Evolutionary conservation across 2,888 invertebrate species (phyloP).

Genomic region (Ennomos fuscantarius): DNA sequence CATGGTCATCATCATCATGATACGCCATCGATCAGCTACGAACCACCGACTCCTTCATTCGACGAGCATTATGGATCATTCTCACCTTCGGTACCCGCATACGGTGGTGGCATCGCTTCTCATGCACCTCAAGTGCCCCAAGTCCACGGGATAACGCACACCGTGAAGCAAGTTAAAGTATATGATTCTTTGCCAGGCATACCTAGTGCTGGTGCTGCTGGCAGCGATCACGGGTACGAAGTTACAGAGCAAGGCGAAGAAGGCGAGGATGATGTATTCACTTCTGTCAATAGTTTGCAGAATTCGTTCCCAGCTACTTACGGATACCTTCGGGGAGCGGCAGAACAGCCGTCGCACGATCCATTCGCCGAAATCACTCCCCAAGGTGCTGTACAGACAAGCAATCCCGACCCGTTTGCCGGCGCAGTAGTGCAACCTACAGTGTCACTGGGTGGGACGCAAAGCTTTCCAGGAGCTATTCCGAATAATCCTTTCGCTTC

Average conservation of each 20-base stretch:
- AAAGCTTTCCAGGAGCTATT: constrained; percentile 54
- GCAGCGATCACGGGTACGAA: constrained; percentile 63
- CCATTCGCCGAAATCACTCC: constrained; percentile 58
- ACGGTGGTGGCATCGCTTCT: constrained; percentile 46
- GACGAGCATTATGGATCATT: constrained; percentile 62
- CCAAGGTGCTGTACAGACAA: constrained; percentile 53
- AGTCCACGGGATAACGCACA: constrained; percentile 61
- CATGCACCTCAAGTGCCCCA: constrained; percentile 49
- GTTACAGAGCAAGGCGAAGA: constrained; percentile 75
- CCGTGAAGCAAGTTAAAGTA: constrained; percentile 76
- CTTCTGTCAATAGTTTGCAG: constrained; percentile 64
- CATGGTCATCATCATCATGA: constrained; percentile 63
- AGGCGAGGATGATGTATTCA: constrained; percentile 68
- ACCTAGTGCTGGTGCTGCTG: constrained; percentile 47
- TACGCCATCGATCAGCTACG: constrained; percentile 51
- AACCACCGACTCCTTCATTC: constrained; percentile 56
- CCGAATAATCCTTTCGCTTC: constrained; percentile 56
- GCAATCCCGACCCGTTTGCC: constrained; percentile 58
- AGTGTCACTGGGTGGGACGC: constrained; percentile 50
- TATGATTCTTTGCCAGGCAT: constrained; percentile 70
- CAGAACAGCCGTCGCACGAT: constrained; percentile 56
- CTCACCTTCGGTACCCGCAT: constrained; percentile 56
- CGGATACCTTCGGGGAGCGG: constrained; percentile 61
- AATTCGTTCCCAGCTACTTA: constrained; percentile 67
- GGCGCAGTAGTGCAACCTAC: constrained; percentile 54